Conservation (phyloP, 2,797 vertebrate genomes). For the Acomys russatus region DNA sequence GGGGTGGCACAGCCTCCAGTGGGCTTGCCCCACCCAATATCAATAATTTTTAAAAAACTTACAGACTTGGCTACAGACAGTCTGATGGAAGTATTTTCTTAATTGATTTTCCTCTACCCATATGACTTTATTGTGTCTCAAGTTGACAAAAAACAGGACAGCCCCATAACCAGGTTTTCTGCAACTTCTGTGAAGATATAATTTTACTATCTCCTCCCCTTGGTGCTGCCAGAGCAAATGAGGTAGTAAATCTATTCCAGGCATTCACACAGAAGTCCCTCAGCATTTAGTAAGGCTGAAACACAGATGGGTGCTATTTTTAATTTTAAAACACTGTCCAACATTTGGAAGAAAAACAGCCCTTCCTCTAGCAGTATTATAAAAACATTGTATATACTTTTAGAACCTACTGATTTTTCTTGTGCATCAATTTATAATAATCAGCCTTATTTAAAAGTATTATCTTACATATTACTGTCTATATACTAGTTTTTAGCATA, state of each 20-base stretch:
- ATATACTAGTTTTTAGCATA: not conserved
- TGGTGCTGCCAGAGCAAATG: conserved; percentile 53
- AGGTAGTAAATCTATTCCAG: conserved; percentile 68
- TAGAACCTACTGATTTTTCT: not conserved
- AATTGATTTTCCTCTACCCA: not conserved
- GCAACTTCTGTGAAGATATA: conserved; percentile 1
- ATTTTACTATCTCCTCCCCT: conserved; percentile 57
- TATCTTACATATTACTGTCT: not conserved
- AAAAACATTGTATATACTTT: conserved; percentile 35
- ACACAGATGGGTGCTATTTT: conserved; percentile 74
- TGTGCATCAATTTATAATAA: not conserved
- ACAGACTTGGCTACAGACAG: not conserved
- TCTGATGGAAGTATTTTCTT: not conserved
- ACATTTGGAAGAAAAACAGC: conserved; percentile 47
- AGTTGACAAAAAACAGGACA: not conserved
- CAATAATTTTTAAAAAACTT: not conserved
- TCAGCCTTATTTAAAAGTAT: not conserved
- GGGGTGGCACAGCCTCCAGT: not conserved
- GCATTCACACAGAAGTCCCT: conserved; percentile 62
- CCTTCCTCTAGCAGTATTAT: not conserved
- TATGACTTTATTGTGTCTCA: not conserved
- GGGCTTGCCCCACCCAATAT: too few species aligned
- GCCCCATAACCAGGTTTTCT: not conserved
- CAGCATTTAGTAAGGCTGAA: conserved; percentile 63
- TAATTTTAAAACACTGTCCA: conserved; percentile 74